phyloP scores from a whole-genome alignment of 1,140 invertebrate genomes.

The Drosophila micromelanica region DNA sequence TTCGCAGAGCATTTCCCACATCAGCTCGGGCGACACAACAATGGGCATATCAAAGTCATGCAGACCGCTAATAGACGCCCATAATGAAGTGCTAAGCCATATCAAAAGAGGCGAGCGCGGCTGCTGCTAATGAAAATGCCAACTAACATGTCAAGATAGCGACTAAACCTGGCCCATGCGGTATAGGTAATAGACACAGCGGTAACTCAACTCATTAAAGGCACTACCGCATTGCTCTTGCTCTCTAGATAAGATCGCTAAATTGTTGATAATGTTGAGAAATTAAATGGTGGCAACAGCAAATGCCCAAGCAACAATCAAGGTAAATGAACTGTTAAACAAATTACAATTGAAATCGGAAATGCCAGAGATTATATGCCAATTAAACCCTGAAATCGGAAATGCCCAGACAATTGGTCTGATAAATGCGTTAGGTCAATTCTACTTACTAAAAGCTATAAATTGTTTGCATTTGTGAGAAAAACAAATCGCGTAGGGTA shows the following conservation, averaged over 20 bases:
- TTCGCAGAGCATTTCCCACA: constrained; percentile 46
- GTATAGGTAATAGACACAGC: constrained; percentile 14
- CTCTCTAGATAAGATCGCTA: constrained; percentile 34
- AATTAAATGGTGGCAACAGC: constrained; percentile 26
- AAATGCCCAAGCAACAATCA: constrained; percentile 6
- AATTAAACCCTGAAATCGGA: constrained; percentile 2
- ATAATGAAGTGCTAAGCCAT: constrained; percentile 72
- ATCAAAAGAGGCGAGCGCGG: constrained; percentile 38
- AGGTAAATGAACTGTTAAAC: constrained; percentile 11
- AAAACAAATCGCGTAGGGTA: not conserved
- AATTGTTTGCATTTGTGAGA: not conserved
- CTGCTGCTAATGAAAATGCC: constrained; percentile 64
- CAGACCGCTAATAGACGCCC: constrained; percentile 59
- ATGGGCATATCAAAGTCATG: constrained; percentile 69
- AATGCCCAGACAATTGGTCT: not conserved
- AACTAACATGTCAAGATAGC: constrained; percentile 52
- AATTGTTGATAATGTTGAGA: constrained; percentile 57
- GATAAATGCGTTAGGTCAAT: not conserved
- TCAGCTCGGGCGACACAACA: constrained; percentile 53
- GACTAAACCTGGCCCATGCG: constrained; percentile 7
- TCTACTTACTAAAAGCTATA: not conserved
- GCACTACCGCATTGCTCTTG: constrained; percentile 24
- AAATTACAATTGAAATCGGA: constrained; percentile 24
- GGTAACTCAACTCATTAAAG: constrained; percentile 47
- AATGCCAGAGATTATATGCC: not conserved